Evolutionary conservation across 2,113 vertebrate genomes (phyloP).

Genomic region (Tragelaphus imberbis): DNA sequence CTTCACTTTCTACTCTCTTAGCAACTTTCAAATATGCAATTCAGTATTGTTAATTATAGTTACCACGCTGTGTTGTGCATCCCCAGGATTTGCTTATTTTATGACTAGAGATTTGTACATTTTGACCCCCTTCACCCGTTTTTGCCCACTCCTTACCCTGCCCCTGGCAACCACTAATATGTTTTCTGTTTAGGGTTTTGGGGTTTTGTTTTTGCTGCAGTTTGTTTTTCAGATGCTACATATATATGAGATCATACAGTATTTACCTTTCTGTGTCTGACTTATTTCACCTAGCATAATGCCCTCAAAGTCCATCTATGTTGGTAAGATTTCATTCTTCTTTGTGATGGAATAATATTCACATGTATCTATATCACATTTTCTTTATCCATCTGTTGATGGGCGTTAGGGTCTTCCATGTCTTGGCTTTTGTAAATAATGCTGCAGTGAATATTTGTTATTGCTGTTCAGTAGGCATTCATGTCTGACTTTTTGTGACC

Average conservation of each 20-base stretch:
- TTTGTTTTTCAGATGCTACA: neutral
- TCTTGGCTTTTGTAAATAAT: neutral
- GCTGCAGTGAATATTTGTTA: neutral
- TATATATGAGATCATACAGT: neutral
- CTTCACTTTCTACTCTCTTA: neutral
- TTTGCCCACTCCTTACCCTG: neutral
- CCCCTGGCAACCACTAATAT: neutral
- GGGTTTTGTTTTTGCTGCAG: neutral
- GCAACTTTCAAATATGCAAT: neutral
- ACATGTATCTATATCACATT: neutral
- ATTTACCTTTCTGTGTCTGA: neutral
- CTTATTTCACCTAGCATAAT: neutral
- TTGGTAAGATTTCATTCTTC: neutral
- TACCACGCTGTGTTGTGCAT: neutral
- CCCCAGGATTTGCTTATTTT: neutral
- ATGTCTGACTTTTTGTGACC: fast-evolving
- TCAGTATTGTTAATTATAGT: neutral
- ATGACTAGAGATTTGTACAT: neutral
- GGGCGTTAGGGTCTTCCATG: neutral
- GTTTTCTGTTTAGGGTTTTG: neutral
- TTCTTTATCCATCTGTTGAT: neutral
- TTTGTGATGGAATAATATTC: neutral
- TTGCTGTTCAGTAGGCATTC: neutral
- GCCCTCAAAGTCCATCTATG: neutral
- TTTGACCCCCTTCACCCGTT: neutral